Evolutionary conservation across 2,888 invertebrate species (phyloP), one percentile per base, ranked within the genome.

Genomic region (Pachydiplax longipennis): DNA sequence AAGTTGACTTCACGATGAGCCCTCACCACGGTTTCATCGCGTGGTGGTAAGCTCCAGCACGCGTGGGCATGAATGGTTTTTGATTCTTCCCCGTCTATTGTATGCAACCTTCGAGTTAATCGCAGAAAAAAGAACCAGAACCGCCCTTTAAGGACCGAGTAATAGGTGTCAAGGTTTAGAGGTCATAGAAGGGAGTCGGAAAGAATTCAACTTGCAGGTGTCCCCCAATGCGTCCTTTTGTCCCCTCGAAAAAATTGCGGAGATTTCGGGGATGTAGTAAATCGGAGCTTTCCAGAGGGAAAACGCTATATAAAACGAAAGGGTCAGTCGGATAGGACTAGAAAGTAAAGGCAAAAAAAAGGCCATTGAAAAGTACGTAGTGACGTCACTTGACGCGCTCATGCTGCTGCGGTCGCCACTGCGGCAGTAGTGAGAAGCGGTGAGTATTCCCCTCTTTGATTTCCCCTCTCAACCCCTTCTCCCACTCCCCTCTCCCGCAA

Each of bases 351-450:
- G 25, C 25, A 73, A 73, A 65, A 65, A 61, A 65, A 25, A 65
- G 58, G 83, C 35, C 83, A 18, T 48, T 31, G 83, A 35, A 83
- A 22, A 12, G 58, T 83, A 13, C 53, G 61, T 22, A 31, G 37
- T 87, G 87, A 87, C 87, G 87, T 87, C 87, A 65, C 87, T 35
- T 87, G 87, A 87, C 87, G 87, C 87, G 87, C 87, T 87, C 65
- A 48, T 87, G 48, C 61, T 87, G 87, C 87, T 87, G 87, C 87
- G 87, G 87, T 87, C 37, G 87, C 87, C 87, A 61, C 87, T 87
- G 87, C 87, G 87, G 87, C 87, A 87, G 61, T 61, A 87, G 87
- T 87, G 87, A 87, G 87, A 87, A 87, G 87, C 87, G 58, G 87
- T 40, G 61, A 87, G 87, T 65, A 61, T 61, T 35, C 87, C 87